Percentiles rank a stretch among this genome's conserved stretches.
These are phyloP conservation scores for Montipora efflorescens DNA, from an alignment of 64 coral and sea anemone species.

Conservation along the genomic window DNA sequence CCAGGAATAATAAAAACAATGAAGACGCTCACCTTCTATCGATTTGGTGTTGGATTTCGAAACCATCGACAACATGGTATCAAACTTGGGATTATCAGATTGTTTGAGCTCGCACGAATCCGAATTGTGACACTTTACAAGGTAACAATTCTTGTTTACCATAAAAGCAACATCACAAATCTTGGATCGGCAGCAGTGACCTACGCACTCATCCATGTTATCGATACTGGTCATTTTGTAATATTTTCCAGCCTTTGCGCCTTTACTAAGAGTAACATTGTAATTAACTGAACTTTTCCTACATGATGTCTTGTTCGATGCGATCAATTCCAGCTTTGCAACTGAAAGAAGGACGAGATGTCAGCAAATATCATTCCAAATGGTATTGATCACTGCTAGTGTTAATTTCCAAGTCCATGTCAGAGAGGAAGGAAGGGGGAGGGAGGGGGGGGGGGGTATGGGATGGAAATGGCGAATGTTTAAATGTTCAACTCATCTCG, in stretches of 20 bases:
- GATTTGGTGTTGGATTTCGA: constrained; percentile 58
- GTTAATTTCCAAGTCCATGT: no score
- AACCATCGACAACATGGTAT: constrained; percentile 79
- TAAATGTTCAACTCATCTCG: no score
- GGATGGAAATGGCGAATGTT: no score
- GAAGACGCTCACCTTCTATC: constrained; percentile 31
- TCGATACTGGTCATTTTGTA: constrained; percentile 77
- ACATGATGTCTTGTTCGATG: constrained; percentile 65
- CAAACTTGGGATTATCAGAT: constrained; percentile 67
- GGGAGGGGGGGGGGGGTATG: no score
- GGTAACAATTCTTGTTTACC: constrained; percentile 81
- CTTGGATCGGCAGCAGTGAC: constrained; percentile 78
- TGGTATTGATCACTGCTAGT: background rate
- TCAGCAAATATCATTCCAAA: background rate
- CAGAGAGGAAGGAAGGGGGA: no score
- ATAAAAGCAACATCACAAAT: constrained; percentile 91
- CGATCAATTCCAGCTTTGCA: constrained; percentile 57
- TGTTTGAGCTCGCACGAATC: constrained; percentile 81
- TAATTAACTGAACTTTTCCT: constrained; percentile 86
- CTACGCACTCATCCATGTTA: constrained; percentile 76
- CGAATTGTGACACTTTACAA: constrained; percentile 74
- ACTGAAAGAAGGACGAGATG: background rate
- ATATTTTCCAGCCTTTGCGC: constrained; percentile 82
- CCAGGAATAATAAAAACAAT: background rate
- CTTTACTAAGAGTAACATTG: constrained; percentile 80